Percentiles rank a stretch among this genome's conserved stretches.
phyloP scores from a whole-genome alignment of 2,797 vertebrate species.

The Podarcis lilfordi region DNA sequence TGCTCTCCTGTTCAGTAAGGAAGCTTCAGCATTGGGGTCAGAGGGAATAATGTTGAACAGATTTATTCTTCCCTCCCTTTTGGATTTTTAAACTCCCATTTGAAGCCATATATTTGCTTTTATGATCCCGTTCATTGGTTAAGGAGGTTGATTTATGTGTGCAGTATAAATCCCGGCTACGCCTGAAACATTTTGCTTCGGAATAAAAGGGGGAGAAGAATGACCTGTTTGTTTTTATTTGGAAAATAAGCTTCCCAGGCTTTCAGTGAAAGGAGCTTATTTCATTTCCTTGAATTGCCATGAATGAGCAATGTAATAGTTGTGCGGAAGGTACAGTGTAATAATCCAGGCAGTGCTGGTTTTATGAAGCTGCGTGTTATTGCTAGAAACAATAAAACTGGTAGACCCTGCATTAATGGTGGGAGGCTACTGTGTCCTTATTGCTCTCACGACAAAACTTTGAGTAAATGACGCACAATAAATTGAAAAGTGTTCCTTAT shows the following conservation, averaged over 20 bases:
- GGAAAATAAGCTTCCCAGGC: constrained; percentile 43
- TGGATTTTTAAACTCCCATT: constrained; percentile 63
- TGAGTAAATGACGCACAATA: constrained; percentile 35
- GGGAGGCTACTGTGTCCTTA: constrained; percentile 39
- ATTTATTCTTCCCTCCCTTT: constrained; percentile 52
- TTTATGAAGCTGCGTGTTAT: constrained; percentile 58
- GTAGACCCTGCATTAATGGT: constrained; percentile 47
- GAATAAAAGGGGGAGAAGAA: constrained; percentile 49
- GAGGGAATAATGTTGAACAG: constrained; percentile 40
- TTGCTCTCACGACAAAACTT: constrained; percentile 59
- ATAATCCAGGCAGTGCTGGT: constrained; percentile 49
- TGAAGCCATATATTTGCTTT: constrained; percentile 49
- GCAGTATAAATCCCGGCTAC: constrained; percentile 18
- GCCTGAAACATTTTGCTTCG: constrained; percentile 39
- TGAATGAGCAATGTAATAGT: constrained; percentile 54
- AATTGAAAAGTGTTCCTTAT: constrained; percentile 47
- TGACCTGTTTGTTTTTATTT: constrained; percentile 45
- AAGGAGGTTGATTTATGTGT: constrained; percentile 45
- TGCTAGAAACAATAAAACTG: constrained; percentile 65
- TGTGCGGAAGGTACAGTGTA: constrained; percentile 23
- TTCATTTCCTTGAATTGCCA: constrained; percentile 61
- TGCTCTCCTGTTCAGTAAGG: constrained; percentile 32
- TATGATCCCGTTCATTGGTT: constrained; percentile 61
- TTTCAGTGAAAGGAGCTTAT: constrained; percentile 58
- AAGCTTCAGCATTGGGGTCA: constrained; percentile 45